These are phyloP conservation scores for Drosophila kanekoi DNA, from an alignment of 2,888 invertebrate genomes.

Conservation along the genomic window DNA sequence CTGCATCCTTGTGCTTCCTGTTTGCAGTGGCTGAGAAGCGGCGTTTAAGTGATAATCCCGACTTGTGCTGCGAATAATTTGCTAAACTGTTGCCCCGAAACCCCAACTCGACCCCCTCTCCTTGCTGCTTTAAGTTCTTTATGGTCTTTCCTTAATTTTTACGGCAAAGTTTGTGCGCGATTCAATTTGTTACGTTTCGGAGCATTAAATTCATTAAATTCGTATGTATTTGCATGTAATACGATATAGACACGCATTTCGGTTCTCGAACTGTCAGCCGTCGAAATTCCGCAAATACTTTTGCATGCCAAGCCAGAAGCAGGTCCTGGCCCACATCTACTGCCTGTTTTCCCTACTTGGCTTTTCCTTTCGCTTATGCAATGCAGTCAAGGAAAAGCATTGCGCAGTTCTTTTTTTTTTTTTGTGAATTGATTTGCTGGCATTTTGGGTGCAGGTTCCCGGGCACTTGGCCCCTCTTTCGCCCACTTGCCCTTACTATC, in stretches of 20 bases:
- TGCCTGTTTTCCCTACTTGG: not conserved
- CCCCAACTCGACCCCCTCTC: not conserved
- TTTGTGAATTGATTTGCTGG: conserved; percentile 70
- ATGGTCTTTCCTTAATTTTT: conserved; percentile 20
- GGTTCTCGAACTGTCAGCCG: conserved; percentile 50
- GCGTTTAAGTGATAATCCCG: conserved; percentile 76
- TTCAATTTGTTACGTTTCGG: conserved; percentile 30
- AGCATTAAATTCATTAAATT: conserved; percentile 21
- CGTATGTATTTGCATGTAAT: conserved; percentile 62
- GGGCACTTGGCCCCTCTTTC: not conserved
- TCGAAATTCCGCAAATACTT: conserved; percentile 71
- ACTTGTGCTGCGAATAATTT: conserved; percentile 78
- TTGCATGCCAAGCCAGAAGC: conserved; percentile 49
- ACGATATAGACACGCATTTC: conserved; percentile 72
- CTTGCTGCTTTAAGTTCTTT: conserved; percentile 15
- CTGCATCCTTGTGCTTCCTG: conserved; percentile 37
- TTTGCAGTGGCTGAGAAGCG: conserved; percentile 22
- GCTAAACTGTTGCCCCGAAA: conserved; percentile 64
- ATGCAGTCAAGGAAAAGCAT: conserved; percentile 33
- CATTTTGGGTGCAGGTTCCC: conserved; percentile 44
- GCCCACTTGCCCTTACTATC: not conserved
- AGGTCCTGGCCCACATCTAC: conserved; percentile 16
- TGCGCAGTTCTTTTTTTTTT: conserved; percentile 34
- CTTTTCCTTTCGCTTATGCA: conserved; percentile 43
- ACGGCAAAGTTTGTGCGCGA: conserved; percentile 16